phyloP scores from a whole-genome alignment of 2,113 vertebrate species.

The Leptocoma aspasia region DNA sequence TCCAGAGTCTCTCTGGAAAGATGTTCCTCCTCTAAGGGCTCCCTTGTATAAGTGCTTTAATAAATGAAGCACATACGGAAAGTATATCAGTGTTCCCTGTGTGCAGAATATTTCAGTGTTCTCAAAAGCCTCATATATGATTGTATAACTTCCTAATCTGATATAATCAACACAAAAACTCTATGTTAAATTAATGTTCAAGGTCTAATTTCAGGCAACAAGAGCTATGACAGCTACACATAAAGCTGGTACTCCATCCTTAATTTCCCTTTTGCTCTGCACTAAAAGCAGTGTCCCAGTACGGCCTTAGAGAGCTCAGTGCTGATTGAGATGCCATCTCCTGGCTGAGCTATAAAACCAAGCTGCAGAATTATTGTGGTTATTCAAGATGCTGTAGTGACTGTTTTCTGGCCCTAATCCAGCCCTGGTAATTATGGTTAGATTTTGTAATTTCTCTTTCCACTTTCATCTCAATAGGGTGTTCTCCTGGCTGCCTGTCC shows the following conservation, averaged over 20 bases:
- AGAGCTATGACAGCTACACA: neutral
- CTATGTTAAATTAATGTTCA: slow-evolving; percentile 71
- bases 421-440: slow-evolving; percentile 33
- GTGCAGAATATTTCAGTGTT: slow-evolving; percentile 46
- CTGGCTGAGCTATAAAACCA: slow-evolving; percentile 54
- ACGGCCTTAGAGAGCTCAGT: neutral
- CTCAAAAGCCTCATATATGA: slow-evolving; percentile 62
- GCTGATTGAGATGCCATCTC: slow-evolving; percentile 43
- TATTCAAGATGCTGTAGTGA: slow-evolving; percentile 26
- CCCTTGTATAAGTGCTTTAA: slow-evolving; percentile 39
- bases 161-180: slow-evolving; percentile 70
- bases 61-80: slow-evolving; percentile 73
- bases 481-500: slow-evolving; percentile 35
- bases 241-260: neutral
- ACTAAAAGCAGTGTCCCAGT: neutral
- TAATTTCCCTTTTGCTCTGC: slow-evolving; percentile 6
- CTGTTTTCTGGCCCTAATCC: slow-evolving; percentile 31
- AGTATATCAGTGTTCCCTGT: slow-evolving; percentile 42
- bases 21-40: slow-evolving; percentile 65
- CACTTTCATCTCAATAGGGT: slow-evolving; percentile 38
- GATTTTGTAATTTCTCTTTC: slow-evolving; percentile 55
- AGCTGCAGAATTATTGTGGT: slow-evolving; percentile 9
- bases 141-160: slow-evolving; percentile 72
- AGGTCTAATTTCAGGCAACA: slow-evolving; percentile 65
- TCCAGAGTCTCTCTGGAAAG: slow-evolving; percentile 70